phyloP scores from a whole-genome alignment of 2,888 invertebrate species.

The Julus scandinavius region DNA sequence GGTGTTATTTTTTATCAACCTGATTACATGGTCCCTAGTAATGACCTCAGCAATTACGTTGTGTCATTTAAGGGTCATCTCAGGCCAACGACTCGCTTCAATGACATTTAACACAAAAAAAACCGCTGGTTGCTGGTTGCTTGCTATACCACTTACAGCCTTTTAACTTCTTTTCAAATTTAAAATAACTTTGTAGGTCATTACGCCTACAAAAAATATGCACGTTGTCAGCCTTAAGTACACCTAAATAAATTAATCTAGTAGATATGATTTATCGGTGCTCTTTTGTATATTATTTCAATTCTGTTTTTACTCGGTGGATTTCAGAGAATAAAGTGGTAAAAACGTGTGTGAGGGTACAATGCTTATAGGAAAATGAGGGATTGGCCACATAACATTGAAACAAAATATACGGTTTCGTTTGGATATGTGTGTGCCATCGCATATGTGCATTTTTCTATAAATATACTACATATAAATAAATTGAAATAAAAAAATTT shows the following conservation, averaged over 20 bases:
- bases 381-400: too few relatives aligned
- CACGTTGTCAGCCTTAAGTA: not conserved
- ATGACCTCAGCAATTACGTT: constrained; percentile 18
- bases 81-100: constrained; percentile 33
- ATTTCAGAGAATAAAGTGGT: too few relatives aligned
- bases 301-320: not conserved
- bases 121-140: not conserved
- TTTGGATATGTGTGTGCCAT: too few relatives aligned
- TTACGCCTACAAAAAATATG: not conserved
- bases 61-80: constrained; percentile 27
- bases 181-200: not conserved
- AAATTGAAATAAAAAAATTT: too few relatives aligned
- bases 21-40: constrained; percentile 40
- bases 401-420: too few relatives aligned
- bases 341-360: too few relatives aligned
- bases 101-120: not conserved
- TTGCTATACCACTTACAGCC: not conserved
- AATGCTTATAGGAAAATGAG: too few relatives aligned
- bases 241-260: not conserved
- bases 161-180: not conserved
- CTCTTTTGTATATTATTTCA: not conserved
- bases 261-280: not conserved
- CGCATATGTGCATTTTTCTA: too few relatives aligned
- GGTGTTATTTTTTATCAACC: constrained; percentile 14
- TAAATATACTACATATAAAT: too few relatives aligned